Base-by-base conservation (phyloP, 1,140 invertebrate genomes). In the Philaenus spumarius region DNA sequence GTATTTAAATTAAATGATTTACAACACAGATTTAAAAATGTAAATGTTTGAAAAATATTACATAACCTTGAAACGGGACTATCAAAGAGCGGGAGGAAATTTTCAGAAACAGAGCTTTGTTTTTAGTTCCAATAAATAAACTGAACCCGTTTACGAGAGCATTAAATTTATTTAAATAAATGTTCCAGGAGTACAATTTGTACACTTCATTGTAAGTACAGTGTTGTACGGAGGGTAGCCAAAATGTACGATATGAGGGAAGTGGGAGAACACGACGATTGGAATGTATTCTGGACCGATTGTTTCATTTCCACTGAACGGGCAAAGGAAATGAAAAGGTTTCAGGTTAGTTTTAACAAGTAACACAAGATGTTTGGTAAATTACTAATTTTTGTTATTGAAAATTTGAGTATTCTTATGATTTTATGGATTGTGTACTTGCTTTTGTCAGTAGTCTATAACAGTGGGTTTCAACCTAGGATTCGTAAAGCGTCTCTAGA, bases 231-330 rank as follows among this genome's bases (percentile, higher is more conserved):
- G 30, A 78, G 78, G 62, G 53, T 89, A 3, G 83, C 89, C 0
- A 77, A 80, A 50, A 80, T 82, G 55, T 83, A 86, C 64, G 87
- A 87, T 1, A 92, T 90, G 77, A 83, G 82, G 59, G 83, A 92
- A 71, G 88, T 92, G 0, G 77, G 77, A 3, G 87, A 90, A 65
- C 81, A 84, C 34, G 87, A 90, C 24, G 80, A 83, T 53, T 95
- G 92, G 92, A 90, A 92, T 69, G 78, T 95, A 19, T 89, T 85
- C 64, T 95, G 91, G 91, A 92, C 88, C 0, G 91, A 95, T 70
- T 79, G 83, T 55, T 87, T 87, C 57, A 82, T 93, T 7, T 84
- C 87, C 15, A 77, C 92, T 1, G 90, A 93, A 64, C 74, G 86
- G 50, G 87, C 86, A 2, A 90, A 91, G 72, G 87, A 91, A 59